A percentile compares a stretch with the other conserved stretches of the same genome.
Conservation (phyloP, 1,140 invertebrate genomes). For the Drosophila subpulchrella region DNA sequence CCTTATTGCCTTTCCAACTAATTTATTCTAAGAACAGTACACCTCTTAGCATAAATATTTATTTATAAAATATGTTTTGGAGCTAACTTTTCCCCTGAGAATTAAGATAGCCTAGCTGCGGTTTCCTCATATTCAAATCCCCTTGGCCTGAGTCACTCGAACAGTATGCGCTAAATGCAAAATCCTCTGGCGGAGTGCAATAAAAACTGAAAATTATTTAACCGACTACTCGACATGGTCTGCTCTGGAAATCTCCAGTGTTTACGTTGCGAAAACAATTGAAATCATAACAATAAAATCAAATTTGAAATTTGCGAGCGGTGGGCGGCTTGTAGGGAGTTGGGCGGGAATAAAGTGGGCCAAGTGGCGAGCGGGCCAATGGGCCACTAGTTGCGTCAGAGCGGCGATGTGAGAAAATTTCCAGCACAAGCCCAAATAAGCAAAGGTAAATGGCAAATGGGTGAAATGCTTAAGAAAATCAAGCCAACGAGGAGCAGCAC, state of each 20-base stretch:
- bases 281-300: constrained; percentile 81
- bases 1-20: no score
- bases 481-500: constrained; percentile 54
- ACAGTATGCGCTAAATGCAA: constrained; percentile 7
- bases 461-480: constrained; percentile 82
- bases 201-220: constrained; percentile 55
- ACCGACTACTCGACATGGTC: constrained; percentile 48
- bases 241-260: constrained; percentile 65
- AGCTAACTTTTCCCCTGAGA: constrained; percentile 1
- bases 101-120: no score
- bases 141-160: neutral
- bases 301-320: constrained; percentile 77
- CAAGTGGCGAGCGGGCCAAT: constrained; percentile 43
- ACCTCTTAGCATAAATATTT: neutral
- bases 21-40: neutral
- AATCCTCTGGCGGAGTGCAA: constrained; percentile 23
- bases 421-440: constrained; percentile 52
- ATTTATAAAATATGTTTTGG: neutral
- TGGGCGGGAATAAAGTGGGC: neutral
- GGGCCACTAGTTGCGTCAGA: constrained; percentile 77
- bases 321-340: constrained; percentile 8
- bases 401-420: constrained; percentile 69
- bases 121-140: neutral
- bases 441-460: constrained; percentile 40
- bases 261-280: constrained; percentile 76